Evolutionary conservation across 2,888 invertebrate genomes (phyloP).

Genomic region (Seira musarum): DNA sequence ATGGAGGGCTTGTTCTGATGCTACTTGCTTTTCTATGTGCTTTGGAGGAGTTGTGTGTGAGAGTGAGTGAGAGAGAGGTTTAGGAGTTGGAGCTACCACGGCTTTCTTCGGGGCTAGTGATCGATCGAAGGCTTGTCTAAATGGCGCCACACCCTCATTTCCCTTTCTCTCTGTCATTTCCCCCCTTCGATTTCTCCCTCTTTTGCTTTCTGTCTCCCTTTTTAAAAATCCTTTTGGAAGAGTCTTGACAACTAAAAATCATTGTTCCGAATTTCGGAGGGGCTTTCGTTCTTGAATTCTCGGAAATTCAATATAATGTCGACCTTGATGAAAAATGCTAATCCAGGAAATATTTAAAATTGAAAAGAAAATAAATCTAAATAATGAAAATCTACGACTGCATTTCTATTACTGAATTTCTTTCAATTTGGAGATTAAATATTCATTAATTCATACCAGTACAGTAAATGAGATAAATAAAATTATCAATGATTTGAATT

Average conservation of each 20-base stretch:
- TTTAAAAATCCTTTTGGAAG: too few species aligned
- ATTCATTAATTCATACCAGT: too few species aligned
- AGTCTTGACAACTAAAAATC: too few species aligned
- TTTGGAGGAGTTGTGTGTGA: not conserved
- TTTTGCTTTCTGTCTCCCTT: not conserved
- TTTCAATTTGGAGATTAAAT: too few species aligned
- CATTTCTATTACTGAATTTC: too few species aligned
- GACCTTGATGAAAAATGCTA: too few species aligned
- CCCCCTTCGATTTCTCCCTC: constrained; percentile 13
- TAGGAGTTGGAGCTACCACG: constrained; percentile 19
- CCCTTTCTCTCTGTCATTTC: constrained; percentile 52
- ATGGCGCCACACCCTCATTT: constrained; percentile 62
- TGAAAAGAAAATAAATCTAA: too few species aligned
- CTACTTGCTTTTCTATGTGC: not conserved
- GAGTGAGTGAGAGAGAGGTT: not conserved
- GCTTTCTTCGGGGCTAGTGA: constrained; percentile 59
- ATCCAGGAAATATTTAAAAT: too few species aligned
- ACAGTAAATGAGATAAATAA: not conserved
- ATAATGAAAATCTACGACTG: too few species aligned
- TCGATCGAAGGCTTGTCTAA: constrained; percentile 64
- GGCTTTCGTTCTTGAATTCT: too few species aligned
- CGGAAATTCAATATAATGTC: too few species aligned
- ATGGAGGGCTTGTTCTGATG: constrained; percentile 25
- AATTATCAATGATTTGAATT: not conserved
- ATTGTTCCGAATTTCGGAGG: too few species aligned